Percentiles rank a stretch among this genome's conserved stretches.
These are phyloP conservation scores for Limosa lapponica DNA, from an alignment of 2,797 vertebrate species.

Conservation along the genomic window DNA sequence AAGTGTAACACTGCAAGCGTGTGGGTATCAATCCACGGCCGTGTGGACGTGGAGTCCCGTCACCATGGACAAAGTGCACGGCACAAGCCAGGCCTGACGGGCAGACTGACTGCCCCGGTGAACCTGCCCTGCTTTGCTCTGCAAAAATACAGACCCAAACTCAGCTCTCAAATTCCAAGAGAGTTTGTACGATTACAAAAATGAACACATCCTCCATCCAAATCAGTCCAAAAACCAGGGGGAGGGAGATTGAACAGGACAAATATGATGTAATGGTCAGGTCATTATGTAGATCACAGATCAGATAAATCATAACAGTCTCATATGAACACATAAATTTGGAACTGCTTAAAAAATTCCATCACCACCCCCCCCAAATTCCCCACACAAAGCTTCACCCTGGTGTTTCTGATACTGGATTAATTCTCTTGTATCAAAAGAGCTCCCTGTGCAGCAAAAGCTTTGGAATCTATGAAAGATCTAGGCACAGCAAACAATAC, in stretches of 20 bases:
- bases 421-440: background rate
- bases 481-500: background rate
- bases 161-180: background rate
- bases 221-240: background rate
- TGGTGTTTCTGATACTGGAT: background rate
- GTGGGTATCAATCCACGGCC: background rate
- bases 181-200: background rate
- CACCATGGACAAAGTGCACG: background rate
- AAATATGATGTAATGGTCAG: background rate
- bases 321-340: background rate
- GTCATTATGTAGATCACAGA: background rate
- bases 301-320: background rate
- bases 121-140: background rate
- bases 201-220: background rate
- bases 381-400: background rate
- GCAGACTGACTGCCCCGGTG: background rate
- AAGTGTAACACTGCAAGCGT: background rate
- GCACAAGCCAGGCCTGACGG: background rate
- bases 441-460: background rate
- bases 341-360: slow-evolving; percentile 22
- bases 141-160: background rate
- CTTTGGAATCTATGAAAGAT: background rate
- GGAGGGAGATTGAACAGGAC: background rate
- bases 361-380: background rate
- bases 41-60: background rate